These are phyloP conservation scores for Scaptomyza pallida DNA, from an alignment of 1,140 invertebrate genomes.

Conservation along the genomic window DNA sequence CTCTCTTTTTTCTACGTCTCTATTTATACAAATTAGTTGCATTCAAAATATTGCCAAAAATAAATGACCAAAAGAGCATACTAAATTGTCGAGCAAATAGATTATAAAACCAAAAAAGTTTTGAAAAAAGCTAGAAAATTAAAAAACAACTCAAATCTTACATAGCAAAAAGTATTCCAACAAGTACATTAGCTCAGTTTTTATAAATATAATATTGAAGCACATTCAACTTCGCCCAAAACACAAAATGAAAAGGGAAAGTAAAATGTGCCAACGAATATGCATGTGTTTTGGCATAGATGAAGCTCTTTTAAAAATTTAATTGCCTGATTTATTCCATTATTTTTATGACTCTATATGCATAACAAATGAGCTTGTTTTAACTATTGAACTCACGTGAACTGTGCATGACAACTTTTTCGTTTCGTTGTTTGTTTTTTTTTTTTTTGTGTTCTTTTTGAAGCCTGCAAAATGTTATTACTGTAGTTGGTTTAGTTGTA, in stretches of 20 bases:
- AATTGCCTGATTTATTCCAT: neutral
- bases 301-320: neutral
- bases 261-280: too few relatives aligned
- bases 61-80: neutral
- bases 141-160: neutral
- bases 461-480: slow-evolving; percentile 31
- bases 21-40: slow-evolving; percentile 59
- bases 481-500: slow-evolving; percentile 1
- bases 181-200: neutral
- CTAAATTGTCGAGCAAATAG: neutral
- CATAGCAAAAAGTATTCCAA: neutral
- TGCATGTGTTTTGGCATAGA: neutral
- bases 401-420: slow-evolving; percentile 5
- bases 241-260: slow-evolving; percentile 13
- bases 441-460: too few relatives aligned
- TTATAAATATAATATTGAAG: neutral
- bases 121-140: neutral
- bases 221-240: neutral
- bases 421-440: too few relatives aligned
- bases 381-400: slow-evolving; percentile 17
- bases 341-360: slow-evolving; percentile 2
- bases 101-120: neutral
- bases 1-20: too few relatives aligned
- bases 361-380: slow-evolving; percentile 23
- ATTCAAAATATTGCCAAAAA: slow-evolving; percentile 41